Conservation (phyloP, 2,797 vertebrate species). For the Xenentodon cancila region DNA sequence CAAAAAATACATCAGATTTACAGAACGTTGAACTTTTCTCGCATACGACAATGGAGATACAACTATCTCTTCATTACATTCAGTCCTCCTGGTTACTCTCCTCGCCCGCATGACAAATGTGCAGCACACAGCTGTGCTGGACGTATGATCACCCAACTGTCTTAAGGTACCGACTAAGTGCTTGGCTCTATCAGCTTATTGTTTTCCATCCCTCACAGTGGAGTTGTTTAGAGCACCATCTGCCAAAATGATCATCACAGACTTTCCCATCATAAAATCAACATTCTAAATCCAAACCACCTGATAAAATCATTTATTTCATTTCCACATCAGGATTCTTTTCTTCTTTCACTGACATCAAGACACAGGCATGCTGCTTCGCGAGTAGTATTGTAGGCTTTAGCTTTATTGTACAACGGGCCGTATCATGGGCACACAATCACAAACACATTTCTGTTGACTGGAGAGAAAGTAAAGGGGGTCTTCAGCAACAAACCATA, state of each 20-base stretch:
- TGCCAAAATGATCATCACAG: not conserved
- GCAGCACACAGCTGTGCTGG: conserved; percentile 8
- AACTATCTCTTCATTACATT: not conserved
- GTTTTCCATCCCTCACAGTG: not conserved
- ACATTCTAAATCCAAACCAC: conserved; percentile 4
- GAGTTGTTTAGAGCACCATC: conserved; percentile 1
- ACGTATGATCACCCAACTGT: conserved; percentile 26
- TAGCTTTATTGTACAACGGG: conserved; percentile 18
- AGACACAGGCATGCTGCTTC: not conserved
- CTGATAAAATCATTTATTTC: conserved; percentile 32
- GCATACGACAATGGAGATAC: not conserved
- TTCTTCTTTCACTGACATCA: not conserved
- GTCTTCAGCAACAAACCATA: conserved; percentile 33
- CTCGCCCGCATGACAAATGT: conserved; percentile 12
- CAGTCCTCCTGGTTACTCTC: conserved; percentile 8
- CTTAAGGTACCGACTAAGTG: not conserved
- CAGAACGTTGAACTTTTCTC: not conserved
- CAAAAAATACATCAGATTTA: not conserved
- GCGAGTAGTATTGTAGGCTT: not conserved
- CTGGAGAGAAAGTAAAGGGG: conserved; percentile 29
- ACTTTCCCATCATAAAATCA: not conserved
- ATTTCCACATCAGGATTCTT: conserved; percentile 21
- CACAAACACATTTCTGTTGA: conserved; percentile 12
- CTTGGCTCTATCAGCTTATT: not conserved
- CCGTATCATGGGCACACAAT: conserved; percentile 14